phyloP scores from a whole-genome alignment of 2,113 vertebrate species.

The Callopanchax toddi region DNA sequence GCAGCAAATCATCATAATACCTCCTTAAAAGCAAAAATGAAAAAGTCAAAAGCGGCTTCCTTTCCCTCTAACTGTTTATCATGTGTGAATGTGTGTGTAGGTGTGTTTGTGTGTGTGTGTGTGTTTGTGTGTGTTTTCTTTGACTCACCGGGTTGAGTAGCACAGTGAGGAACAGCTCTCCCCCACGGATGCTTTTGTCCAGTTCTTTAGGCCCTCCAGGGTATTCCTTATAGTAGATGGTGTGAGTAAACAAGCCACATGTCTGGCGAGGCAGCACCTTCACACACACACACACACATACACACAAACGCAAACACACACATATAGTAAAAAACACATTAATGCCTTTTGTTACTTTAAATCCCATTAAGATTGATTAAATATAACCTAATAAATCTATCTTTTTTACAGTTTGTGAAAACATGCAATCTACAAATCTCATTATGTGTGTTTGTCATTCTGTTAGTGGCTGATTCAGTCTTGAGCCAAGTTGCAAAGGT shows the following conservation, averaged over 20 bases:
- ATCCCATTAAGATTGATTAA: too few species aligned
- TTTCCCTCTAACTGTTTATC: constrained; percentile 13
- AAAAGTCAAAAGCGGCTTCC: constrained; percentile 21
- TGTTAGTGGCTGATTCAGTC: neutral
- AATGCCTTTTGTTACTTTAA: too few species aligned
- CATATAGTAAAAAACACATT: too few species aligned
- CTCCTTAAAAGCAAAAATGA: constrained; percentile 43
- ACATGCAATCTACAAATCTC: neutral
- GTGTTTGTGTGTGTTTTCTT: constrained; percentile 2
- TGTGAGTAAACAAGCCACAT: constrained; percentile 97
- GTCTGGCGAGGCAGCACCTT: constrained; percentile 98
- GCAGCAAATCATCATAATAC: constrained; percentile 29
- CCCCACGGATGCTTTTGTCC: constrained; percentile 95
- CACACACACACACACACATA: constrained; percentile 44
- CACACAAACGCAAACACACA: too few species aligned
- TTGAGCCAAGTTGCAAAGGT: neutral
- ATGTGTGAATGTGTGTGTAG: constrained; percentile 8
- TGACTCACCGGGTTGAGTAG: constrained; percentile 95
- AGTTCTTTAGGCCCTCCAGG: constrained; percentile 94
- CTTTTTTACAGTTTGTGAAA: too few species aligned
- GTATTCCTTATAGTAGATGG: constrained; percentile 98
- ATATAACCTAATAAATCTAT: too few species aligned
- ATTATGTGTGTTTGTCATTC: neutral
- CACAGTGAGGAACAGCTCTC: constrained; percentile 95
- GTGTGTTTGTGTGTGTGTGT: neutral